Percentiles rank a stretch among this genome's conserved stretches.
phyloP scores from a whole-genome alignment of 1,140 invertebrate genomes.

The Arion vulgaris region DNA sequence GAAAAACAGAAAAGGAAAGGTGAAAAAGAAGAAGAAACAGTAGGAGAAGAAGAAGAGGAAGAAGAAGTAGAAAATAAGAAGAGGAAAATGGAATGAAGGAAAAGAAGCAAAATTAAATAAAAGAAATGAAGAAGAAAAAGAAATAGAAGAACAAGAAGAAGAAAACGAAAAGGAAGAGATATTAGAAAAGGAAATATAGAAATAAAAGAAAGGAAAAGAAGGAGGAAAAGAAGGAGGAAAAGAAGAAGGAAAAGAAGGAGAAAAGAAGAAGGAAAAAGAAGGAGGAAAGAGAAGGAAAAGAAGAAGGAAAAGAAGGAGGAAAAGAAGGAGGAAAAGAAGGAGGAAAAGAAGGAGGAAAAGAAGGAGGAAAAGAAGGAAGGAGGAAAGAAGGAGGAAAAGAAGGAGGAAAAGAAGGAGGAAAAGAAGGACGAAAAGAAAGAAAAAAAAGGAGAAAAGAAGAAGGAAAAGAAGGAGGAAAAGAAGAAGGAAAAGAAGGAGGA shows the following conservation, averaged over 20 bases:
- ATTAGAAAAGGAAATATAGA: no score
- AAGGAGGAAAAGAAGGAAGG: background rate
- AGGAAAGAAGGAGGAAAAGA: background rate
- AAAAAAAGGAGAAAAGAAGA: conserved; percentile 5
- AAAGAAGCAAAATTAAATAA: background rate
- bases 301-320: background rate
- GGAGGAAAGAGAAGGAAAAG: background rate
- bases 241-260: background rate
- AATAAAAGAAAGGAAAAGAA: background rate
- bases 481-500: conserved; percentile 3
- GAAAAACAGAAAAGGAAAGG: no score
- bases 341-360: background rate
- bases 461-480: conserved; percentile 20
- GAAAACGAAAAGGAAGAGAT: background rate
- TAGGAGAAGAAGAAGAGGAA: no score
- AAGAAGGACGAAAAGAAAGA: background rate
- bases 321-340: background rate
- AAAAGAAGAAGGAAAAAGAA: background rate
- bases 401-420: background rate
- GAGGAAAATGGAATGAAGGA: background rate
- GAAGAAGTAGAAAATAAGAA: no score
- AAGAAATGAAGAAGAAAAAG: no score
- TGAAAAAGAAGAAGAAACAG: no score
- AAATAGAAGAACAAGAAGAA: background rate
- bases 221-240: background rate